phyloP scores from a whole-genome alignment of 2,797 vertebrate species.

The Pseudochirops cupreus region DNA sequence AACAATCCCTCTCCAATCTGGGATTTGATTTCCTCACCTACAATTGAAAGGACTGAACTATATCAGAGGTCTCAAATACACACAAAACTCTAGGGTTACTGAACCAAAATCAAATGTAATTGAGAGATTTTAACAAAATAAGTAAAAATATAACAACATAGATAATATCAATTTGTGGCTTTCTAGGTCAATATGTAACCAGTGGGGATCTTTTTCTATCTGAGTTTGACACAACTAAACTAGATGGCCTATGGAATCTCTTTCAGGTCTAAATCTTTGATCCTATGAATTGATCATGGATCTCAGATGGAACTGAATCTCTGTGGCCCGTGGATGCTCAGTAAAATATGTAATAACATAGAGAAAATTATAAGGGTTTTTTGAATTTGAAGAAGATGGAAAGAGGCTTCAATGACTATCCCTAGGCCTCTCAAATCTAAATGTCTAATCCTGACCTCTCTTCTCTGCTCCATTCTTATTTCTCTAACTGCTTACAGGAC shows the following conservation, averaged over 20 bases:
- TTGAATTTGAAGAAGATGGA: background rate
- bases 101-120: background rate
- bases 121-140: background rate
- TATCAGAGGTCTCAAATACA: background rate
- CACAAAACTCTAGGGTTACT: background rate
- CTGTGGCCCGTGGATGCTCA: background rate
- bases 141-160: background rate
- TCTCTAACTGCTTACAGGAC: background rate
- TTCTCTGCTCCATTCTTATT: background rate
- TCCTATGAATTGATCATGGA: background rate
- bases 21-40: background rate
- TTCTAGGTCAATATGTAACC: background rate
- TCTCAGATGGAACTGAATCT: background rate
- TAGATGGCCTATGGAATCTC: background rate
- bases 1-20: background rate
- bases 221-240: background rate
- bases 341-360: background rate
- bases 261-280: background rate
- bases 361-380: background rate
- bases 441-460: background rate
- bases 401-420: background rate
- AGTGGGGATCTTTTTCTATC: background rate
- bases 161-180: background rate
- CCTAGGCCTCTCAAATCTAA: background rate
- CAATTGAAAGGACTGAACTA: background rate